A percentile compares a stretch with the other conserved stretches of the same genome.
Evolutionary conservation across 2,113 vertebrate genomes (phyloP).

Genomic region (Leucoraja erinaceus): DNA sequence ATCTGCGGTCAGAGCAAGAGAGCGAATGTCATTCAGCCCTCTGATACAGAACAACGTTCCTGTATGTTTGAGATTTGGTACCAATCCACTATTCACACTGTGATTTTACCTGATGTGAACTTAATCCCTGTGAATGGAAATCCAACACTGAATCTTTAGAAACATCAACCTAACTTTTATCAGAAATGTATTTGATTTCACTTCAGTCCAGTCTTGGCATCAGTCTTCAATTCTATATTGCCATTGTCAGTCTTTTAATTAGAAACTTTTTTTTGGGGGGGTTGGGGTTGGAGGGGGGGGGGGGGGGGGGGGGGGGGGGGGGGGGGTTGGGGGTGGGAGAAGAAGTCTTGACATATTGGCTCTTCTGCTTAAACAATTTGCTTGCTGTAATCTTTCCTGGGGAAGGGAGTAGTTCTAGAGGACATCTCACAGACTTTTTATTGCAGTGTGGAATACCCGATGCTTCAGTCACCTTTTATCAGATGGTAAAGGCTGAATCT

Average conservation of each 20-base stretch:
- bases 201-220: not conserved
- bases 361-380: not conserved
- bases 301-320: too few relatives aligned
- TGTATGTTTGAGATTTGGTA: not conserved
- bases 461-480: not conserved
- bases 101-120: not conserved
- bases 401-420: not conserved
- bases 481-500: not conserved
- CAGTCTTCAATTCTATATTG: not conserved
- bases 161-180: not conserved
- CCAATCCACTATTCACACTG: not conserved
- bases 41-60: not conserved
- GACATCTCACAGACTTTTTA: not conserved
- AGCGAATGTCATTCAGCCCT: not conserved
- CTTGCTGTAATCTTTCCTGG: not conserved
- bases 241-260: not conserved
- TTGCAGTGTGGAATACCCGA: not conserved
- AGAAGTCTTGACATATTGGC: not conserved
- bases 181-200: not conserved
- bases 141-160: not conserved
- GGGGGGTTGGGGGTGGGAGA: not conserved
- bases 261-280: not conserved
- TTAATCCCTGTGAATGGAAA: not conserved
- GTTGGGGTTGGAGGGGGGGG: too few relatives aligned
- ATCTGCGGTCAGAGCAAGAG: not conserved